Evolutionary conservation across 2,888 invertebrate species (phyloP).

Genomic region (Erpobdella octoculata): DNA sequence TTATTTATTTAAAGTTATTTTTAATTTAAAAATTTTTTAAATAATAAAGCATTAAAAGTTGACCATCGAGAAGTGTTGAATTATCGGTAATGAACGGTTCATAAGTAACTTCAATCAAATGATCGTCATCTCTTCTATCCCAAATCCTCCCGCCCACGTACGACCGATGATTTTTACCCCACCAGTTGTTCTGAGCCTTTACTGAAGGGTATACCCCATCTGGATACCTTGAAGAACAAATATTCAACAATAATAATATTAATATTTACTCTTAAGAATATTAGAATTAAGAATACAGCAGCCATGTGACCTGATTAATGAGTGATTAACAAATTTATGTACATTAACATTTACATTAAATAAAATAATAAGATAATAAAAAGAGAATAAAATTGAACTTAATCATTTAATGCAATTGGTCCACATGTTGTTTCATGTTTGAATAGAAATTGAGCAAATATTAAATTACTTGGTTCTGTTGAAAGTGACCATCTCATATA

Average conservation of each 20-base stretch:
- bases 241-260: no score
- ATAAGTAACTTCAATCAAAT: slow-evolving; percentile 54
- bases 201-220: slow-evolving; percentile 38
- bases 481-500: slow-evolving; percentile 90
- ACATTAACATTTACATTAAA: no score
- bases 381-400: no score
- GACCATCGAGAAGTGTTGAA: slow-evolving; percentile 62
- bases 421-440: no score
- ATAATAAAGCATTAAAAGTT: slow-evolving; percentile 31
- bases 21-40: background rate
- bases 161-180: slow-evolving; percentile 45
- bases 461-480: slow-evolving; percentile 58
- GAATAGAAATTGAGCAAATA: no score
- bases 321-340: no score
- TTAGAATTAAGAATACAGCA: no score
- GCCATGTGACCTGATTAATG: no score
- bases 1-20: background rate
- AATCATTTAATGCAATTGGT: no score
- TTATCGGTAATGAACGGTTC: slow-evolving; percentile 71
- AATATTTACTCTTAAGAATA: no score
- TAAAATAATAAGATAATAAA: no score
- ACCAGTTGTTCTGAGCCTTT: slow-evolving; percentile 48
- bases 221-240: slow-evolving; percentile 29
- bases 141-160: slow-evolving; percentile 49
- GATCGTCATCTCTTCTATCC: slow-evolving; percentile 45